Evolutionary conservation across 2,797 vertebrate genomes (phyloP), one percentile per base, ranked within the genome.

Genomic region (Meda fulgida): DNA sequence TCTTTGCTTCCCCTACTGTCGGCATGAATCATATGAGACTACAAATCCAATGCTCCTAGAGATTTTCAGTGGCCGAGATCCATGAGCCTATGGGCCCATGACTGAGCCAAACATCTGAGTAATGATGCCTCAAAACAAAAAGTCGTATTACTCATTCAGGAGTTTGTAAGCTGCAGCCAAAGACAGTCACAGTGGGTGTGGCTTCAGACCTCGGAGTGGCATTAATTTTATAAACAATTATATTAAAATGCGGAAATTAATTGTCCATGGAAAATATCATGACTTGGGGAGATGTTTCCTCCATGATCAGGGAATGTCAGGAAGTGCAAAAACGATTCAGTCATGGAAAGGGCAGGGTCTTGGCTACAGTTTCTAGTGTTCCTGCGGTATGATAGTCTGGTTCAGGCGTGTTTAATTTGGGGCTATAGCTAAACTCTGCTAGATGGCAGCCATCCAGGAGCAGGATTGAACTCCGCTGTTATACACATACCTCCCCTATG

Each of bases 21-120:
- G 70, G n/a, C 65, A 34, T 78, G 65, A 83, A 76, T 83, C 83
- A 75, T 18, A 46, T 48, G 46, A 76, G 63, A 67, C 36, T 78
- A 58, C 48, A 70, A 84, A 55, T 48, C 48, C 63, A 36, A 69
- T 77, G 75, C 75, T 78, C 31, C 21, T 14, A 53, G 65, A 78
- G 26, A 55, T 67, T 69, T 67, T 40, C 48, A 77, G 19, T 43
- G 63, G 63, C 63, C 58, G 58, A 43, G 83, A 78, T 84, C 65
- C 65, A 55, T 70, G 65, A 46, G 60, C 65, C 83, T 70, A 23
- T 69, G 46, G 65, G 65, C 34, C 48, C 21, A 55, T 43, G 60
- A 84, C 63, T 70, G 48, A 78, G 75, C 48, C 83, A 78, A 84
- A 70, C 51, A 84, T 78, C 75, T 70, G 65, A 84, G 51, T 70